phyloP scores from a whole-genome alignment of 1,140 invertebrate genomes.

The Drosophila tropicalis region DNA sequence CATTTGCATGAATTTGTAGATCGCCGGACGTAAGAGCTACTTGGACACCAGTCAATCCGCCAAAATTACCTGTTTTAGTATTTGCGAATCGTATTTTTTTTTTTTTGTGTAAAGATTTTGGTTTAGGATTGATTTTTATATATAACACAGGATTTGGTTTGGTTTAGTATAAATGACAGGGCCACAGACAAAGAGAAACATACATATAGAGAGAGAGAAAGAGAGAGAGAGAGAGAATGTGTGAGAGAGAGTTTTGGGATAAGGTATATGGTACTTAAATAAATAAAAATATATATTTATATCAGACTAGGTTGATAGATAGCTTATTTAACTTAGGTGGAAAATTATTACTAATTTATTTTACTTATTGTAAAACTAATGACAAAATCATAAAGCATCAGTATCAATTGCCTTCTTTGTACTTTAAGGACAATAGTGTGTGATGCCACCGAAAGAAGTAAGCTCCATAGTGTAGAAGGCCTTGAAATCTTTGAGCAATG shows the following conservation, averaged over 20 bases:
- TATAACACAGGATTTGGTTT: conserved; percentile 34
- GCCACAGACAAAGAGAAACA: conserved; percentile 3
- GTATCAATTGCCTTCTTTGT: too few species aligned
- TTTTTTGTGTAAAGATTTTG: conserved; percentile 36
- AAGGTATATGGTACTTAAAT: neutral
- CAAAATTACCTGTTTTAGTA: conserved; percentile 76
- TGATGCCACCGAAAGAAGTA: too few species aligned
- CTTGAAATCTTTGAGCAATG: too few species aligned
- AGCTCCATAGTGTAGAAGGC: too few species aligned
- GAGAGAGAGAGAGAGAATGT: conserved; percentile 29
- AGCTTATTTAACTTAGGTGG: neutral
- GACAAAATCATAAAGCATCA: too few species aligned
- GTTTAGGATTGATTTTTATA: conserved; percentile 31
- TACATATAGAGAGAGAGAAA: conserved; percentile 30
- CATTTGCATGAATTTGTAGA: conserved; percentile 83
- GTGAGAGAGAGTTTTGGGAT: neutral
- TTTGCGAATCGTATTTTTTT: conserved; percentile 38
- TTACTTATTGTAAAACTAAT: neutral
- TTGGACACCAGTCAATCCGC: conserved; percentile 72
- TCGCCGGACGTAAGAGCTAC: conserved; percentile 79
- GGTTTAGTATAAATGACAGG: conserved; percentile 25
- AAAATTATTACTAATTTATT: neutral
- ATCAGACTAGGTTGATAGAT: neutral
- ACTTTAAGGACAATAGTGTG: too few species aligned
- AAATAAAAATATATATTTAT: neutral